Evolutionary conservation across 1,140 invertebrate genomes (phyloP), one percentile per base, ranked within the genome.

Genomic region (Drosophila kepulauana): DNA sequence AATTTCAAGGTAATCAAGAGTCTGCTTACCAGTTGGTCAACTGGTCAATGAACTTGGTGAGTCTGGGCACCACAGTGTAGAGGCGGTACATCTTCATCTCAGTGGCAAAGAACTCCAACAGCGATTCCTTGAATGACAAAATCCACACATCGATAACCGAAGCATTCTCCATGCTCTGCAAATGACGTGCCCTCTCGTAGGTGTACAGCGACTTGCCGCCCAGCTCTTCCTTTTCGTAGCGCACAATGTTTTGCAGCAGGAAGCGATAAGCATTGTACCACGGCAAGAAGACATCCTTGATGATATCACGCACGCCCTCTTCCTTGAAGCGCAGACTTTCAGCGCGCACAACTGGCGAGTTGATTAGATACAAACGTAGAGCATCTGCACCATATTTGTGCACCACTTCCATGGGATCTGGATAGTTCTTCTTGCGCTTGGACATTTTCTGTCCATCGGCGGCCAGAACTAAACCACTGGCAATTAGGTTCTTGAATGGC

Each of bases 71-170:
- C 8, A 99, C 99, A 0, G 98, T 99, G 91, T 99, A 99, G 20
- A 99, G 93, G 56, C 96, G 95, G 91, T 99, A 99, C 2, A 96
- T 96, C 88, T 95, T 94, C 99, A 99, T 99, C 94, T 99, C 99
- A 68, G 95, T 94, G 51, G 96, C 95, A 5, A 99, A 95, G 94
- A 97, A 99, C 58, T 95, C 94, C 30, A 99, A 93, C 3, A 99
- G 93, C 5, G 97, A 97, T 93, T 99, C 98, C 0, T 98, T 98
- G 82, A 98, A 99, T 0, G 98, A 99, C 8, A 99, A 89, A 58
- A 99, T 99, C 99, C 99, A 99, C 72, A 95, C 95, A 93, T 99
- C 99, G 97, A 99, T 99, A 49, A 99, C 96, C 92, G 99, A 99
- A 3, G 93, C 86, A 2, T 92, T 16, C 11, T 92, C 75, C 67